Conservation (phyloP, 35 echinoderm and acorn worm genomes). For the Eucidaris tribuloides region DNA sequence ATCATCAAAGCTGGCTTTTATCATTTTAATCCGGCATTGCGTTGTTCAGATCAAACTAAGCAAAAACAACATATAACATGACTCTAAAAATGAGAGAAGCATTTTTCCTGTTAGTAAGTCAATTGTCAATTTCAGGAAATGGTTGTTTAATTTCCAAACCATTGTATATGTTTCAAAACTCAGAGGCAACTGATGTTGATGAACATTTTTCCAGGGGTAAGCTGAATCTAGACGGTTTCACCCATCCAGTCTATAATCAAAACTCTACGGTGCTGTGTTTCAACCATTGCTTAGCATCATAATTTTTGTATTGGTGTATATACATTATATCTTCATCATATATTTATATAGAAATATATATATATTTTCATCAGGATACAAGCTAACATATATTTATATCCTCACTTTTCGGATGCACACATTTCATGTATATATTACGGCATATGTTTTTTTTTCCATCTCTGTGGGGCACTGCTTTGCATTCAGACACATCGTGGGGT, state of each 20-base stretch:
- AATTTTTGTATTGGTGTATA: not conserved
- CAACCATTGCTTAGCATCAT: not conserved
- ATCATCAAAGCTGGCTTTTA: too few species aligned
- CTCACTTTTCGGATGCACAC: too few species aligned
- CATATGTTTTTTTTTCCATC: too few species aligned
- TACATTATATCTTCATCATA: not conserved
- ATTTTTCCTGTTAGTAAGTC: too few species aligned
- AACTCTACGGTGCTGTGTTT: not conserved
- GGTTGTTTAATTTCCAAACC: not conserved
- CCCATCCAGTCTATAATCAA: too few species aligned
- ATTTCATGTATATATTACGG: too few species aligned
- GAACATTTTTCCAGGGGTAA: not conserved
- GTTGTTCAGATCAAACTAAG: too few species aligned
- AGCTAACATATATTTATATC: not conserved
- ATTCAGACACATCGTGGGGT: too few species aligned
- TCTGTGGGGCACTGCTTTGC: too few species aligned
- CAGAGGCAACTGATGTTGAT: not conserved
- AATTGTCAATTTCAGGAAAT: too few species aligned
- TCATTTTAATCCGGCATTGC: too few species aligned
- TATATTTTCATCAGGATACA: not conserved
- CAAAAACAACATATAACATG: too few species aligned
- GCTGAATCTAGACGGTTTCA: not conserved
- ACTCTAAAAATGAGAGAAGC: not conserved
- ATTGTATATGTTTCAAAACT: not conserved
- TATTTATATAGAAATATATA: not conserved